Evolutionary conservation across 2,888 invertebrate genomes (phyloP), one percentile per base, ranked within the genome.

Genomic region (Dioctria rufipes): DNA sequence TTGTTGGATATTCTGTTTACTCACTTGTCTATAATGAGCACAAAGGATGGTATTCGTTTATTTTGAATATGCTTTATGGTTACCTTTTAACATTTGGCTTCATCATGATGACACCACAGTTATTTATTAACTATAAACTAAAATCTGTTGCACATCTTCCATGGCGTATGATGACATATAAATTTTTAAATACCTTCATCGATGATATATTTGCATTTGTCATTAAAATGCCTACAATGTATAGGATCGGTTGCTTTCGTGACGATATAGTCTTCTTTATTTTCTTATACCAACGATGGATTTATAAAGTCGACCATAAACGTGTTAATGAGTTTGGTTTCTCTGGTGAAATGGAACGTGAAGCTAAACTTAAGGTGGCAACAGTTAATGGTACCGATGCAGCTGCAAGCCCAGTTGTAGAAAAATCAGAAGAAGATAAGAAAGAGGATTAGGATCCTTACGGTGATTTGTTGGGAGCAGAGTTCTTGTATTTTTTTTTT

Each of bases 151-250:
- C 99, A 8, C 99, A 99, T 90, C 91, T 99, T 85, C 99, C 99
- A 4, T 99, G 99, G 99, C 93, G 99, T 82, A 99, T 99, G 99
- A 94, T 99, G 93, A 98, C 98, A 8, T 99, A 99, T 89, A 99
- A 99, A 91, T 98, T 98, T 89, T 93, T 99, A 81, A 99, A 99
- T 89, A 99, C 99, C 39, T 99, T 99, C 89, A 99, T 99, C 86
- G 99, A 99, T 90, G 99, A 99, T 89, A 97, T 99, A 86, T 99
- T 99, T 91, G 99, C 99, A 81, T 99, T 99, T 91, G 98, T 99
- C 83, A 99, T 99, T 86, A 98, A 98, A 90, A 99, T 99, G 99
- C 99, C 99, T 43, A 99, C 98, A 1, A 95, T 99, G 93, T 99
- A 99, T 87, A 92, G 99, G 85, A 89, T 99, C 86, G 99, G 99